Evolutionary conservation across 2,797 vertebrate genomes (phyloP), one percentile per base, ranked within the genome.

Genomic region (Kryptolebias ocellatus): DNA sequence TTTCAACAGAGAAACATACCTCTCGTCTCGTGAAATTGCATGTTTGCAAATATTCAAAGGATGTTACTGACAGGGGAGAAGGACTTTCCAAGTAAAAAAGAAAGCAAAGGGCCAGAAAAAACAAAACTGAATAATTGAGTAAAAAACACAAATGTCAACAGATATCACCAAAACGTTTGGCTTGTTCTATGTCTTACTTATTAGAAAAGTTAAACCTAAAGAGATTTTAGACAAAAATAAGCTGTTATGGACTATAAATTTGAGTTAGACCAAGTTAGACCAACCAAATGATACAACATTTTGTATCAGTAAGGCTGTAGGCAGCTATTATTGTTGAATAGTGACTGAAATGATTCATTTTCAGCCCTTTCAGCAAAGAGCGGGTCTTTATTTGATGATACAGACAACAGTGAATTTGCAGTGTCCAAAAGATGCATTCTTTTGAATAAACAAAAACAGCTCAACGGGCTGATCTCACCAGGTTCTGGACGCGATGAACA

Each of bases 401-500:
- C 12, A 6, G 18, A 15, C 57, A 50, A 52, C 14, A 24, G 24
- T 2, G 2, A 16, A 10, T 44, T 11, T 10, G 1, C 14, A 10
- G 49, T 51, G 49, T 51, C 11, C n/a, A n/a, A 6, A 15, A 14
- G 10, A 15, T 9, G 11, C 53, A 17, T 56, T 51, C n/a, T 60
- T 59, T 62, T 56, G 31, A 46, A 70, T 64, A 60, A 18, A 72
- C 58, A 72, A 37, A 56, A 66, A 59, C 59, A 54, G 45, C 44
- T 65, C 44, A 49, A 78, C 78, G 75, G 71, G 77, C 69, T 44
- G 53, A 59, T 61, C 89, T 84, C 83, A 67, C 64, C 68, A 76
- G 87, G 83, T 54, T 56, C 60, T 79, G 74, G 68, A 76, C 66
- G 75, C 67, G 63, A 85, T 73, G 72, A 84, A 77, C 74, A 78